Evolutionary conservation across 1,140 invertebrate species (phyloP).

Genomic region (Heliothis subflexa): DNA sequence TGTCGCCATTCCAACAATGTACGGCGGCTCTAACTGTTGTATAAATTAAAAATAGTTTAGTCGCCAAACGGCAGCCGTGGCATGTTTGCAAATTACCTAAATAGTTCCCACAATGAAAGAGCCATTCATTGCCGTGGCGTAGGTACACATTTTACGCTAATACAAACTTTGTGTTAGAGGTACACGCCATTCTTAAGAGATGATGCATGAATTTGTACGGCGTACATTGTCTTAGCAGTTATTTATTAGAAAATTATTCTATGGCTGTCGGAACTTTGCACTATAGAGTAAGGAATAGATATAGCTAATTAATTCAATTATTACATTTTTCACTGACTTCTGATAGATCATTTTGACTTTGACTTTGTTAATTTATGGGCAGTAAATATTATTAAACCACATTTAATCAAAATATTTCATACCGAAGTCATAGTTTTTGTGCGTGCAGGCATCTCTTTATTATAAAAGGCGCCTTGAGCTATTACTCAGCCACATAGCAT

Average conservation of each 20-base stretch:
- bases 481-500: no score
- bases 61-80: conserved; percentile 12
- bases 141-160: conserved; percentile 21
- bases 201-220: conserved; percentile 12
- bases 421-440: no score
- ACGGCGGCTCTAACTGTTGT: conserved; percentile 20
- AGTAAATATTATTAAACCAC: no score
- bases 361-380: no score
- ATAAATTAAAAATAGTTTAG: conserved; percentile 48
- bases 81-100: conserved; percentile 19
- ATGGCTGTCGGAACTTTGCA: neutral
- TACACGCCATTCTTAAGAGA: neutral
- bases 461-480: no score
- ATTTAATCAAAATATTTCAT: no score
- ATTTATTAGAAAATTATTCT: conserved; percentile 13
- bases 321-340: no score
- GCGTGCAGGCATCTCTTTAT: no score
- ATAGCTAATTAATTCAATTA: neutral
- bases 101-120: conserved; percentile 18
- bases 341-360: no score
- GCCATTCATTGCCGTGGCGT: conserved; percentile 25
- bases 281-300: neutral
- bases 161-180: neutral
- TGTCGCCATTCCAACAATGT: conserved; percentile 29
- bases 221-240: conserved; percentile 3